These are phyloP conservation scores for Sebastes umbrosus DNA, from an alignment of 2,797 vertebrate species.

Conservation along the genomic window DNA sequence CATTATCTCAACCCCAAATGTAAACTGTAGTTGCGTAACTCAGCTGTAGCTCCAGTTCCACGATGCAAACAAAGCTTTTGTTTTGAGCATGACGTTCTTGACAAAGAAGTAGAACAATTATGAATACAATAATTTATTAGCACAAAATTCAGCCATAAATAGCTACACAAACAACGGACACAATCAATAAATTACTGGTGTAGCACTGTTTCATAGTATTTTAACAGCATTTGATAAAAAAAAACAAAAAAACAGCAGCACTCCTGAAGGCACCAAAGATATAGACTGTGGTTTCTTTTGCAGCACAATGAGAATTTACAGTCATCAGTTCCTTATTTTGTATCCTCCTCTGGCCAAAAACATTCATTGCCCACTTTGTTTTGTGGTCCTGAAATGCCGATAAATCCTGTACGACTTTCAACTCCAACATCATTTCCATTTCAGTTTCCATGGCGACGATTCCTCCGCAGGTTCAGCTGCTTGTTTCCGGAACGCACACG, in stretches of 20 bases:
- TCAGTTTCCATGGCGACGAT: conserved; percentile 61
- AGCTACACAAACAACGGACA: conserved; percentile 41
- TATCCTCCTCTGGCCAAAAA: conserved; percentile 1
- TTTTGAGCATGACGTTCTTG: conserved; percentile 12
- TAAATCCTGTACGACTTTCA: conserved; percentile 10
- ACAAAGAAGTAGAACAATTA: neutral
- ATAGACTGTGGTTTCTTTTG: neutral
- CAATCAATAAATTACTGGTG: conserved; percentile 58
- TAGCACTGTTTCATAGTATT: conserved; percentile 8
- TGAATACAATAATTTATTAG: conserved; percentile 74
- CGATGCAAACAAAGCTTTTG: conserved; percentile 34
- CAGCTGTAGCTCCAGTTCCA: conserved; percentile 3
- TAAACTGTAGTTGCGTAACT: conserved; percentile 48
- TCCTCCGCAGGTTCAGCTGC: conserved; percentile 47
- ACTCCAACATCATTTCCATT: conserved; percentile 39
- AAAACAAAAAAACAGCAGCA: neutral
- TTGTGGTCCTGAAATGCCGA: neutral
- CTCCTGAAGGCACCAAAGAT: conserved; percentile 40
- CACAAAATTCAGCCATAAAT: conserved; percentile 48
- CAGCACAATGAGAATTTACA: conserved; percentile 1
- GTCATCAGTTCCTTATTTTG: neutral
- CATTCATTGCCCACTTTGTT: neutral
- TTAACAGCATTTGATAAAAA: conserved; percentile 26
- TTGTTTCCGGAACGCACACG: conserved; percentile 31
- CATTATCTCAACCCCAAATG: conserved; percentile 11